Evolutionary conservation across 2,888 invertebrate genomes (phyloP), one percentile per base, ranked within the genome.

Genomic region (Rhagium mordax): DNA sequence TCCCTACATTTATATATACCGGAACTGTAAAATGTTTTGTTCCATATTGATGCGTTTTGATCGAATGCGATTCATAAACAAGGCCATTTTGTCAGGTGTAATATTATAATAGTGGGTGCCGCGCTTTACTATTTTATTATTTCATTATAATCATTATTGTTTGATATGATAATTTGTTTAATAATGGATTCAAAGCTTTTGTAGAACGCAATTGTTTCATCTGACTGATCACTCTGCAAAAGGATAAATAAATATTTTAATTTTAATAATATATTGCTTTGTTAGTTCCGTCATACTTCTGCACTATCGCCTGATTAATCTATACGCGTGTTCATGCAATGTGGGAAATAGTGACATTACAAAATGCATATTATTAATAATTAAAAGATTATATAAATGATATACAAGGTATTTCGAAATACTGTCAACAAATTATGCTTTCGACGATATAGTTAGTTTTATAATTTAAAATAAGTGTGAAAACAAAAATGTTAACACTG

Each of bases 141-240:
- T 77, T 81, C 79, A 80, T 83, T 84, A 82, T 81, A 80, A 79
- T 81, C 78, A 81, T 83, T 82, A 82, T 81, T 81, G 80, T 79
- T 81, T 82, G 83, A 84, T 84, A 85, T 85, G 85, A 85, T 85
- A 85, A 85, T 85, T 85, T 82, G 83, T 80, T 81, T 81, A 78
- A 83, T 84, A 84, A 83, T 57, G 24, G 41, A 24, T n/a, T 47
- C 67, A 61, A 66, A 71, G 61, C 29, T 16, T 21, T 57, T 67
- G 55, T 57, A n/a, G 7, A 55, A 7, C 55, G 67, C 67, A 74
- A 20, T 51, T 18, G 82, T 81, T 78, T 76, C 83, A 76, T 79
- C 59, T 76, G 79, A 78, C 74, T 79, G 83, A 68, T 77, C 74
- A 67, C 67, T 49, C 74, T 74, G 72, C 70, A 67, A 70, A 69